Base-by-base conservation (phyloP, 2,888 invertebrate genomes). In the Parnassius orleans region DNA sequence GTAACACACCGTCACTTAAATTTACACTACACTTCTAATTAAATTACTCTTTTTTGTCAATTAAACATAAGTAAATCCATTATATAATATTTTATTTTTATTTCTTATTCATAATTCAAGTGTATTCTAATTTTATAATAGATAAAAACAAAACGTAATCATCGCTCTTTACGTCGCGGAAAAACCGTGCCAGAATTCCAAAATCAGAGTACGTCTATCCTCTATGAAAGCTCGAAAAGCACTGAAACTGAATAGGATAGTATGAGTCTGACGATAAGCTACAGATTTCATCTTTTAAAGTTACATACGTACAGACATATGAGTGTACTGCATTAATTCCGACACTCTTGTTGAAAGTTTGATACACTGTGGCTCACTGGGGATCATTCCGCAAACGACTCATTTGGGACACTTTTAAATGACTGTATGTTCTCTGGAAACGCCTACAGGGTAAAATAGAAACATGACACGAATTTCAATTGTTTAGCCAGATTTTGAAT, bases 391-490 rank as follows among this genome's bases (percentile, higher is more conserved):
- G 69, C 67, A 67, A 74, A 72, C 72, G 75, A 77, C 74, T 79
- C 76, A 77, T 81, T 80, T 77, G 72, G 73, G 72, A 73, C 71
- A 71, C 75, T 79, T 80, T 57, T 78, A 79, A 80, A 79, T 77
- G 74, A 77, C 74, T 74, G 76, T 79, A 75, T 77, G 72, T 72
- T 61, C 61, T 53, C 24, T 71, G 69, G 69, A 68, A 75, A 70
- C 65, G 72, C 67, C 72, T 69, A 72, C 73, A 74, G 76, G 71
- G 68, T 67, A 69, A 70, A 70, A 72, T 69, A 65, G 62, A 68
- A 71, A 67, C 69, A 72, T 72, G 76, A 73, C 69, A 70, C 70
- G 71, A 69, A 72, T 74, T 66, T 71, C 66, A 70, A 72, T 75
- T 75, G 70, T 14, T 48, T 10, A 9, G 48, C 53, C 60, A 51